These are phyloP conservation scores for Otolemur garnettii DNA, from an alignment of 2,113 vertebrate species.

Conservation along the genomic window DNA sequence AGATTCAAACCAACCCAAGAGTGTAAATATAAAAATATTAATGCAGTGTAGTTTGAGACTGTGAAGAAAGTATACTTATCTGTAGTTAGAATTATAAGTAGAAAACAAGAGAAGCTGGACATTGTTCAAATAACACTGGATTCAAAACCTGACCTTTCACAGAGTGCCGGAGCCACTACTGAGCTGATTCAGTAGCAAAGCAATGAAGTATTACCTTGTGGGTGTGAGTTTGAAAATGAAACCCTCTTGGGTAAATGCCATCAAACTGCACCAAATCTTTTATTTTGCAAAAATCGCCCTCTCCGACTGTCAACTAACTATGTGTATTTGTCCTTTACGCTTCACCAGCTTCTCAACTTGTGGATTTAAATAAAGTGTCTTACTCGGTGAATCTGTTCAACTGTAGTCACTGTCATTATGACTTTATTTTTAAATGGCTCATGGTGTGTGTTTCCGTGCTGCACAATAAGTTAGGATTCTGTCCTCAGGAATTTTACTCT, in stretches of 20 bases:
- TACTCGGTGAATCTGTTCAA: slow-evolving; percentile 49
- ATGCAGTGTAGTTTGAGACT: neutral
- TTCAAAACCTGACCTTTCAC: slow-evolving; percentile 38
- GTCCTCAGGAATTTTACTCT: neutral
- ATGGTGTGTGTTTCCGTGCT: slow-evolving; percentile 27
- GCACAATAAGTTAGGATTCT: slow-evolving; percentile 22
- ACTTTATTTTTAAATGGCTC: slow-evolving; percentile 47
- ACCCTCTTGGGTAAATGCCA: neutral
- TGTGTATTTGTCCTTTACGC: slow-evolving; percentile 44
- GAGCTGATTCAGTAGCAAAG: slow-evolving; percentile 1
- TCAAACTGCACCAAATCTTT: neutral
- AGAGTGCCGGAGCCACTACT: neutral
- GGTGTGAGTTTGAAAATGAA: slow-evolving; percentile 55
- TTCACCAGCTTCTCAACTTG: slow-evolving; percentile 37
- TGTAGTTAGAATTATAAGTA: slow-evolving; percentile 45
- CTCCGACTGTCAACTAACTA: slow-evolving; percentile 39
- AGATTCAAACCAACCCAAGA: too few species aligned
- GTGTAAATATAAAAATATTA: too few species aligned
- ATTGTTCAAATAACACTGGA: slow-evolving; percentile 7
- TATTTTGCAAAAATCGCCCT: neutral
- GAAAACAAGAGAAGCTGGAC: neutral
- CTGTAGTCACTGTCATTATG: slow-evolving; percentile 31
- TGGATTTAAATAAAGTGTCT: slow-evolving; percentile 68
- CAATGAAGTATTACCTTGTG: neutral
- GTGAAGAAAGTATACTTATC: neutral